Percentiles rank a stretch among this genome's conserved stretches.
Conservation (phyloP, 2,113 vertebrate genomes). For the Zosterops japonicus region DNA sequence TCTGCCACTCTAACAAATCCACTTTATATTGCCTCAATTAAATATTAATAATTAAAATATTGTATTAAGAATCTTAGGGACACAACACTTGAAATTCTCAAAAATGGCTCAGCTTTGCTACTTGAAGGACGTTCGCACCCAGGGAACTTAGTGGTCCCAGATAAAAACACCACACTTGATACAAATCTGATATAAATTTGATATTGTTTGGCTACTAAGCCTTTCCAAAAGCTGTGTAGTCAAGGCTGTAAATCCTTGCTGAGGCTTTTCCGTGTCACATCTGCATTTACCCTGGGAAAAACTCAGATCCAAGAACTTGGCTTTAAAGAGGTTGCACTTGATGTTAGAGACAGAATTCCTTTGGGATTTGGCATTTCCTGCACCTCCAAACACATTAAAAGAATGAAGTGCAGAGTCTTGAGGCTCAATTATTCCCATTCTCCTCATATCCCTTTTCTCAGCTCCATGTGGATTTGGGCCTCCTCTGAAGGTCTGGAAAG, state of each 20-base stretch:
- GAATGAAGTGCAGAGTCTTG: not conserved
- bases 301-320: accelerated
- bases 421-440: not conserved
- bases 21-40: not conserved
- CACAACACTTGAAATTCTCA: not conserved
- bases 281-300: not conserved
- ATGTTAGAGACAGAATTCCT: not conserved
- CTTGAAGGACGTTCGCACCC: not conserved
- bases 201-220: not conserved
- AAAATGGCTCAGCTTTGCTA: accelerated
- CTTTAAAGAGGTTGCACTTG: not conserved
- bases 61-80: not conserved
- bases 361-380: not conserved
- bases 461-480: not conserved
- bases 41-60: not conserved
- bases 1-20: not conserved
- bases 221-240: not conserved
- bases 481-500: not conserved
- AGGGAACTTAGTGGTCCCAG: not conserved
- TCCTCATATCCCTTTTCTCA: not conserved
- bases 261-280: not conserved
- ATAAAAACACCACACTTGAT: not conserved
- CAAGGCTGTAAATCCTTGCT: not conserved
- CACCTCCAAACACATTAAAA: not conserved
- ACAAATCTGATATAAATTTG: not conserved